Percentiles rank a stretch among this genome's conserved stretches.
phyloP scores from a whole-genome alignment of 2,888 invertebrate genomes.

The Dryobotodes eremita region DNA sequence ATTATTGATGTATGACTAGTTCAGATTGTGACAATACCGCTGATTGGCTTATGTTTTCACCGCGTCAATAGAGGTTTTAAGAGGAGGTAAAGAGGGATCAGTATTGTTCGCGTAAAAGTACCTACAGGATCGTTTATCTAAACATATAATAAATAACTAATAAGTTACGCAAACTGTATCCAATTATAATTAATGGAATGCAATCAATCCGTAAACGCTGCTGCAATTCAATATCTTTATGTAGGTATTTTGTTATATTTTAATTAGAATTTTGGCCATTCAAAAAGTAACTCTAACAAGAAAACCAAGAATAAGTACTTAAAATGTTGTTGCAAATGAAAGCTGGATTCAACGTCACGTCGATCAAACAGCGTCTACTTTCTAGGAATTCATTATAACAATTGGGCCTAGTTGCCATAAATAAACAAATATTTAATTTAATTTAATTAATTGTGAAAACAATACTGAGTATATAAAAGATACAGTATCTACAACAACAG shows the following conservation, averaged over 20 bases:
- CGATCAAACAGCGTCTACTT: not conserved
- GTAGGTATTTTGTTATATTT: not conserved
- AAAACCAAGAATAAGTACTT: not conserved
- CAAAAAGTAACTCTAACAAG: not conserved
- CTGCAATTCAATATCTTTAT: not conserved
- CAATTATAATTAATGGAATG: not conserved
- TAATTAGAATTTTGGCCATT: not conserved
- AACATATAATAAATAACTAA: not conserved
- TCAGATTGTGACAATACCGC: not conserved
- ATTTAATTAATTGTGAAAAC: too few species aligned
- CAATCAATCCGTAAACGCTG: not conserved
- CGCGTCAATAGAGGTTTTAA: not conserved
- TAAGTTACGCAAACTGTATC: not conserved
- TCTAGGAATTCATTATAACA: not conserved
- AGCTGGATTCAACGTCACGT: too few species aligned
- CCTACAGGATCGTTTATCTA: too few species aligned
- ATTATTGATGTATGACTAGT: not conserved
- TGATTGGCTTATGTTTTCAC: not conserved
- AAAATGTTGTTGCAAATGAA: too few species aligned
- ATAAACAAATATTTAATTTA: too few species aligned
- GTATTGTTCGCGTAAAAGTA: not conserved
- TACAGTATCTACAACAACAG: conserved; percentile 12
- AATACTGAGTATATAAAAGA: conserved; percentile 1
- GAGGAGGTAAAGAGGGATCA: too few species aligned
- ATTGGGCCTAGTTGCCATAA: too few species aligned